phyloP scores from a whole-genome alignment of 1,140 invertebrate genomes.

The Psilanteris sp. region DNA sequence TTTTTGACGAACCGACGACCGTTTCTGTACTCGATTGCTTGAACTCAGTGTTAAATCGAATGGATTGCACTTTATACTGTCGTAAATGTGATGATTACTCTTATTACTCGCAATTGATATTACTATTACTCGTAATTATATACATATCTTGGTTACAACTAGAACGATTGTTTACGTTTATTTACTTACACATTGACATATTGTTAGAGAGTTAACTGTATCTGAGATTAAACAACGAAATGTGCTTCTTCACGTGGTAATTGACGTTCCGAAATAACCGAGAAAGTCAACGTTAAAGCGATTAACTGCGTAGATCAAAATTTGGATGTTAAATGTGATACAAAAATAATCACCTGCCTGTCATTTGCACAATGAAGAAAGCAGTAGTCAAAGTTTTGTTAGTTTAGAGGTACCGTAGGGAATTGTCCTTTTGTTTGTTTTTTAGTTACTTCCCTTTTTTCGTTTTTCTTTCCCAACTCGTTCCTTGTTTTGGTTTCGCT shows the following conservation, averaged over 20 bases:
- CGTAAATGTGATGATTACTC: conserved; percentile 4
- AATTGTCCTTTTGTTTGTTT: conserved; percentile 32
- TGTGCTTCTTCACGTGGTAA: conserved; percentile 37
- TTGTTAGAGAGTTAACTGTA: conserved; percentile 31
- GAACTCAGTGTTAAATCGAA: conserved; percentile 57
- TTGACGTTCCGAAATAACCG: conserved; percentile 32
- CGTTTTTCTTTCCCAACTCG: conserved; percentile 14
- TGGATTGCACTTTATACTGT: conserved; percentile 66
- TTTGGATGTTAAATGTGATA: conserved; percentile 59
- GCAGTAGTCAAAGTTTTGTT: conserved; percentile 52
- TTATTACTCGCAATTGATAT: too few relatives aligned
- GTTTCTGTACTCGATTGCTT: conserved; percentile 45
- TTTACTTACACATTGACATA: conserved; percentile 9
- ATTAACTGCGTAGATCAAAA: conserved; percentile 54
- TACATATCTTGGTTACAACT: too few relatives aligned
- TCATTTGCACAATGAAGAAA: conserved; percentile 56
- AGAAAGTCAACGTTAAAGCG: conserved; percentile 29
- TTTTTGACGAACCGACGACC: conserved; percentile 17
- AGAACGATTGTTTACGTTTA: too few relatives aligned
- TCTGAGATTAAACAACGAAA: conserved; percentile 40
- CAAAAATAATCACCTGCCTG: conserved; percentile 61
- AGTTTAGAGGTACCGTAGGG: conserved; percentile 56
- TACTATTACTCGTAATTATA: too few relatives aligned
- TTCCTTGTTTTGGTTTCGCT: conserved; percentile 16
- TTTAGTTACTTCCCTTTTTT: conserved; percentile 11